Base-by-base conservation (phyloP, 2,888 invertebrate genomes). In the Dryococelus australis region DNA sequence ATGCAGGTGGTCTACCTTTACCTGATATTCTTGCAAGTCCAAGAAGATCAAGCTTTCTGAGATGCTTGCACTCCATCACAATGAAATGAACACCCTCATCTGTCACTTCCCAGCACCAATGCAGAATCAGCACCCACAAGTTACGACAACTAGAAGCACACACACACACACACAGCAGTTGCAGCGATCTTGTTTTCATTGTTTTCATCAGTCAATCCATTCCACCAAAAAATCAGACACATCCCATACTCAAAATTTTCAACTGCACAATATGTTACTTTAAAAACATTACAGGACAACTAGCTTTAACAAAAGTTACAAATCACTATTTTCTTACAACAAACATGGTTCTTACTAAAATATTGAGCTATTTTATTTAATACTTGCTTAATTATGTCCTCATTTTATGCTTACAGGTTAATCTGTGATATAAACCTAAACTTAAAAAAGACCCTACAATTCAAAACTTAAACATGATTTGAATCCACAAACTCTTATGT, bases 51-150 rank as follows among this genome's bases (percentile, higher is more conserved):
- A 87, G 85, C 24, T 47, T 79, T 12, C 79, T 24, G 26, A 87
- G 28, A 65, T 87, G 43, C 16, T 16, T 85, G 47, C 87, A 87
- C 3, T 85, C 26, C 0, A 13, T 85, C 20, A 87, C 43, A 27
- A 87, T 43, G 20, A 65, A 47, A 26, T 13, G 84, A 51, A 87
- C 43, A 43, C 85, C 87, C 8, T n/a, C 78, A 85, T 87, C 87
- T 24, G 87, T 87, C 28, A 87, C 85, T 10, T 87, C 87, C 87
- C 87, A 87, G 85, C 87, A 87, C 87, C 87, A 87, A 47, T 85
- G 65, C 28, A 87, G 79, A 78, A 78, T 35, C 24, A 87, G 43
- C 6, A 16, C 28, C 47, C 43, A 26, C 20, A 87, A 28, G 9
- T 87, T 35, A n/a, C 27, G 43, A 65, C 85, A 85, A 27, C 86